Evolutionary conservation across 2,797 vertebrate genomes (phyloP).

Genomic region (Staurois parvus): DNA sequence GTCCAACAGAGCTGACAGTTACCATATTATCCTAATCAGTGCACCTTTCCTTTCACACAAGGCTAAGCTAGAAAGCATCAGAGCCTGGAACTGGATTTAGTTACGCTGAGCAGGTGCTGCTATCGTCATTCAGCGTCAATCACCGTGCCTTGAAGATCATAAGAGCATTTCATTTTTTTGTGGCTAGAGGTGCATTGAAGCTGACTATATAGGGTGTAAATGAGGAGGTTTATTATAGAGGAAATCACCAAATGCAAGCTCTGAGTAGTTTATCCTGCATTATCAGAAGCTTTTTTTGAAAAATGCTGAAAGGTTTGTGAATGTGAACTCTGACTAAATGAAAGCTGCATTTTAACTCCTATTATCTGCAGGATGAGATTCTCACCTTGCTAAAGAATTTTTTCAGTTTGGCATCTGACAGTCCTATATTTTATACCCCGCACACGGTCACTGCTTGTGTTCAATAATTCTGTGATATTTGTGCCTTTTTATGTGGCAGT

Average conservation of each 20-base stretch:
- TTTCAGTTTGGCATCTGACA: conserved; percentile 17
- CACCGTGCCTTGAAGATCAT: conserved; percentile 30
- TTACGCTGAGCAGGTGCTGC: conserved; percentile 5
- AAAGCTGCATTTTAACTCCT: conserved; percentile 32
- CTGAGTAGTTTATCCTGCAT: conserved; percentile 34
- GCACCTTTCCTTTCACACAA: background rate
- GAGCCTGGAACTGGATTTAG: background rate
- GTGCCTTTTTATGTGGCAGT: background rate
- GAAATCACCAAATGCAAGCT: conserved; percentile 46
- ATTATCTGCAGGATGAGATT: conserved; percentile 42
- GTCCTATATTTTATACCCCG: conserved; percentile 13
- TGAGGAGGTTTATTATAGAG: conserved; percentile 43
- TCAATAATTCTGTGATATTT: conserved; percentile 10
- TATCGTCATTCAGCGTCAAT: conserved; percentile 18
- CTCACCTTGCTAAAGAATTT: conserved; percentile 21
- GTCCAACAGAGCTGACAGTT: too few species aligned
- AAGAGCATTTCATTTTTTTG: conserved; percentile 27
- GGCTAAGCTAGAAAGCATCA: background rate
- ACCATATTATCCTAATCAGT: background rate
- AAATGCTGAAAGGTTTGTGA: conserved; percentile 30
- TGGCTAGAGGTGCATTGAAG: conserved; percentile 28
- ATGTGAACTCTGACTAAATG: conserved; percentile 35
- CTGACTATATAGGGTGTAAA: conserved; percentile 30
- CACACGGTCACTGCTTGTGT: conserved; percentile 6
- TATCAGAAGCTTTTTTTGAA: conserved; percentile 37